Evolutionary conservation across 2,113 vertebrate genomes (phyloP), one percentile per base, ranked within the genome.

Genomic region (Pygoscelis antarcticus): DNA sequence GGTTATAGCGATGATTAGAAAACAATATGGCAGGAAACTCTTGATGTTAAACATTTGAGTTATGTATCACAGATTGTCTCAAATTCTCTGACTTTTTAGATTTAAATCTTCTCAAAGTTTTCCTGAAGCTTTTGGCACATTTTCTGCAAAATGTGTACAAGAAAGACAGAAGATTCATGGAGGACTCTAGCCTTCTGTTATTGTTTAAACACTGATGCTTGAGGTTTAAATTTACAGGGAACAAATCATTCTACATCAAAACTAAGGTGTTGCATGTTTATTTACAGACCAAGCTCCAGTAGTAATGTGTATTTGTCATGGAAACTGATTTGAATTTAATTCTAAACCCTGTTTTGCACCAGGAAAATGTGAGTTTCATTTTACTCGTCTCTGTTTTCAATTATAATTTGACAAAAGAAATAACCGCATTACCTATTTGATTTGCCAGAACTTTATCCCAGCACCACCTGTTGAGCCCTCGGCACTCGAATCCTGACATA

Each of bases 381-480:
- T 98, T 97, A 97, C 97, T 95, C 2, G 18, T 89, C 92, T 98
- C 98, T 98, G 98, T 79, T 98, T 98, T 94, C 95, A 98, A 98
- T 98, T 98, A 98, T 92, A 97, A 97, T 98, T 98, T 98, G 98
- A 98, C 98, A 98, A 98, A 98, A 98, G 98, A 95, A 98, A 98
- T 98, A 98, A 98, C 98, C 12, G 42, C 95, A 60, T 98, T 98
- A 98, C 97, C 96, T 98, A 87, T 96, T 97, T 98, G 98, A 98
- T 98, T 98, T 98, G 98, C 98, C 98, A 98, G 97, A 98, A 97
- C 95, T 97, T 98, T 98, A 98, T 98, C 97, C 97, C 91, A 96
- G 72, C 96, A 97, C 98, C 98, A 98, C 98, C 98, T 98, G 98
- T 97, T 97, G 98, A 97, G 98, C 98, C 97, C 95, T 96, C 94